These are phyloP conservation scores for Coptodon bakossiorum DNA, from an alignment of 2,113 vertebrate genomes.

Conservation along the genomic window DNA sequence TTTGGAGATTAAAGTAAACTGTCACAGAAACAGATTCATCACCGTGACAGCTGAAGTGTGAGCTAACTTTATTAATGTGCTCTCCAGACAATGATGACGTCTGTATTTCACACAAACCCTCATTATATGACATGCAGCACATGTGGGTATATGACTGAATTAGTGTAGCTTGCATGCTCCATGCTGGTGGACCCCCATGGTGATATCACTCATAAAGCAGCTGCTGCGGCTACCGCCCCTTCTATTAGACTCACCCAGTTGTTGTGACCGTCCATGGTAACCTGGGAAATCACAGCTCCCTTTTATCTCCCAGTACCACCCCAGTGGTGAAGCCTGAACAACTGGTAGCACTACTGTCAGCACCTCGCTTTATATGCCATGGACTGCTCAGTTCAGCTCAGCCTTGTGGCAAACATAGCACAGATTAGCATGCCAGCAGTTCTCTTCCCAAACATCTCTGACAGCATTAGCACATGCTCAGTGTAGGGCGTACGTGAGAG, in stretches of 20 bases:
- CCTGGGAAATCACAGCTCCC: constrained; percentile 27
- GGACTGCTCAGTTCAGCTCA: constrained; percentile 31
- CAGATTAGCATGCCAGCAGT: constrained; percentile 53
- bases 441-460: constrained; percentile 46
- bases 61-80: not conserved
- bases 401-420: constrained; percentile 53
- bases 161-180: not conserved
- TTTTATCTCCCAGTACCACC: constrained; percentile 46
- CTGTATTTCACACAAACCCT: not conserved
- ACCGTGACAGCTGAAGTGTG: not conserved
- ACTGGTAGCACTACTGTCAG: constrained; percentile 51
- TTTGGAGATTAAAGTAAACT: not conserved
- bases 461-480: constrained; percentile 51
- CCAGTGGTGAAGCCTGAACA: constrained; percentile 26
- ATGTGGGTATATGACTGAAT: not conserved
- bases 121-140: not conserved
- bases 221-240: constrained; percentile 33
- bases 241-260: constrained; percentile 7
- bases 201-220: constrained; percentile 31
- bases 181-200: not conserved
- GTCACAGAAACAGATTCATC: not conserved
- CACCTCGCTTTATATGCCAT: constrained; percentile 23
- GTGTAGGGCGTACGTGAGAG: constrained; percentile 33
- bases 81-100: not conserved
- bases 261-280: constrained; percentile 20